A percentile compares a stretch with the other conserved stretches of the same genome.
Conservation (phyloP, 1,140 invertebrate species). For the Nasonia longicornis region DNA sequence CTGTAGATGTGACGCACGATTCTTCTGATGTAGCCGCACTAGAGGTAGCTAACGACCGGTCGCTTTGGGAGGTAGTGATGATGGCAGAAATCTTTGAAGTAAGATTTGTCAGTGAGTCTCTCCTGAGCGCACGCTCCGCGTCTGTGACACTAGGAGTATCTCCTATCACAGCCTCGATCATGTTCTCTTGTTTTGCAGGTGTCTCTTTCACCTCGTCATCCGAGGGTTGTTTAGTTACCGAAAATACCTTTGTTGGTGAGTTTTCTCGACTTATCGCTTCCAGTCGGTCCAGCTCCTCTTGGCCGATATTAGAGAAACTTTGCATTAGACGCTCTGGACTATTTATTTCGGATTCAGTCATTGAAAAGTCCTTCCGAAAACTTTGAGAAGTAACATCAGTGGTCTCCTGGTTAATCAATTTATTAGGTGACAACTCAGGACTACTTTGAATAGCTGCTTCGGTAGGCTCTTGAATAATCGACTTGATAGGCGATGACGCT, state of each 20-base stretch:
- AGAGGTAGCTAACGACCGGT: constrained; percentile 9
- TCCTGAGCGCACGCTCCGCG: constrained; percentile 44
- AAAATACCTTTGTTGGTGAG: constrained; percentile 61
- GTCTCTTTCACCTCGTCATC: constrained; percentile 56
- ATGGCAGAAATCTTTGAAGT: constrained; percentile 59
- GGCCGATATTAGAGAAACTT: constrained; percentile 17
- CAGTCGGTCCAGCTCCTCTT: constrained; percentile 27
- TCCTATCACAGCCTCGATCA: constrained; percentile 58
- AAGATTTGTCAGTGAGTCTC: constrained; percentile 60
- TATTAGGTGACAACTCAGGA: neutral
- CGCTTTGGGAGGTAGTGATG: constrained; percentile 22
- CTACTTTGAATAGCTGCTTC: neutral
- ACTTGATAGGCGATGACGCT: neutral
- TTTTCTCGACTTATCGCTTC: constrained; percentile 44
- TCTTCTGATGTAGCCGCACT: neutral
- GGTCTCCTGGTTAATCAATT: neutral
- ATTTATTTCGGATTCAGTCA: neutral
- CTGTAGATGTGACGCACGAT: neutral
- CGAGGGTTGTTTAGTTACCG: constrained; percentile 51
- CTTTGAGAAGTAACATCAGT: too few relatives aligned
- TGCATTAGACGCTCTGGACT: neutral
- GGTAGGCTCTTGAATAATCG: neutral
- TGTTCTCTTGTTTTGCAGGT: constrained; percentile 61
- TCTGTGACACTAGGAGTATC: constrained; percentile 65
- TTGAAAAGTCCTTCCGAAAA: neutral